Percentiles rank a stretch among this genome's conserved stretches.
phyloP scores from a whole-genome alignment of 2,888 invertebrate genomes.

The Chaitophorus viminalis region DNA sequence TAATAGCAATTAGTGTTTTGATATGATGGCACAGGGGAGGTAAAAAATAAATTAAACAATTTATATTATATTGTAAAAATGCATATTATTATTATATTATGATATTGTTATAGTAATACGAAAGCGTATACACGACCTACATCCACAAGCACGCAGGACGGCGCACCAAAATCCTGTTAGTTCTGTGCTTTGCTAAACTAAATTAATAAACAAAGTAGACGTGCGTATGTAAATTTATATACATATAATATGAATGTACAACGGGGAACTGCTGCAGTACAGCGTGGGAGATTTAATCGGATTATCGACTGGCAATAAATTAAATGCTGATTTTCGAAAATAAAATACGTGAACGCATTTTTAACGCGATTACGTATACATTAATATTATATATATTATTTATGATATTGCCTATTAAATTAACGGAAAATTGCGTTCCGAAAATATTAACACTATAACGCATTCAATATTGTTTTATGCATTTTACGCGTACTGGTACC shows the following conservation, averaged over 20 bases:
- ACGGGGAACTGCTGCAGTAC: not conserved
- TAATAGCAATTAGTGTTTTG: not conserved
- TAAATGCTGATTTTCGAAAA: conserved; percentile 12
- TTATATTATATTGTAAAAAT: not conserved
- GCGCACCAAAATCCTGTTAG: not conserved
- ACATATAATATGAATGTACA: not conserved
- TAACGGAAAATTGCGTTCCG: no score
- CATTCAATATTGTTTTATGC: no score
- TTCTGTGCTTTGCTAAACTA: not conserved
- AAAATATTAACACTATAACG: no score
- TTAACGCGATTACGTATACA: not conserved
- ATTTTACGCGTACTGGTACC: no score
- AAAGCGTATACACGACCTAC: not conserved
- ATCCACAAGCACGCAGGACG: not conserved
- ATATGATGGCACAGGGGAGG: not conserved
- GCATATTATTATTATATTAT: not conserved
- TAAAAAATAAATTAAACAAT: not conserved
- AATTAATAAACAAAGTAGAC: conserved; percentile 41
- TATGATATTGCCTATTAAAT: no score
- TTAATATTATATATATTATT: not conserved
- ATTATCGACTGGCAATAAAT: conserved; percentile 34
- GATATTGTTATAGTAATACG: not conserved
- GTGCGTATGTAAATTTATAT: not conserved
- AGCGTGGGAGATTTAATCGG: not conserved
- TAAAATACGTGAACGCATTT: not conserved